Percentiles rank a stretch among this genome's conserved stretches.
Conservation (phyloP, 2,888 invertebrate genomes). For the Tribolium freemani region DNA sequence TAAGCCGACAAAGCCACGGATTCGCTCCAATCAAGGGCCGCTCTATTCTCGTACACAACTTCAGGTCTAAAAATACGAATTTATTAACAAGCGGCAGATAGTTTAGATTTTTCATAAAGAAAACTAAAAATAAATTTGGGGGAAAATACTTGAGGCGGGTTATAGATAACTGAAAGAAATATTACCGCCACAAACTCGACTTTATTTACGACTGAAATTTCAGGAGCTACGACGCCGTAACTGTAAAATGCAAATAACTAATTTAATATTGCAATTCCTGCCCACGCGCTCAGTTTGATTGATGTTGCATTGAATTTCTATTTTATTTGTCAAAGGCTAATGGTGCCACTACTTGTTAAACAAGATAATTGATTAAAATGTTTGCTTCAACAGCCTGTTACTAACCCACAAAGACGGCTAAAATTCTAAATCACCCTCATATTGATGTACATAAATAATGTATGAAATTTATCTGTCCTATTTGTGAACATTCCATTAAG, state of each 20-base stretch:
- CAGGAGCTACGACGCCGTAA: neutral
- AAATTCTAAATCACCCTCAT: neutral
- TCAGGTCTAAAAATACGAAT: conserved; percentile 22
- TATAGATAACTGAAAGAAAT: neutral
- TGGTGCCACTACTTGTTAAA: neutral
- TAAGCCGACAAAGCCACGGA: conserved; percentile 9
- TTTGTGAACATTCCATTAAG: conserved; percentile 27
- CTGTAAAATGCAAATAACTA: conserved; percentile 3
- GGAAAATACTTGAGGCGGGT: neutral
- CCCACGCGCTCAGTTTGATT: neutral
- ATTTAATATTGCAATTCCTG: neutral
- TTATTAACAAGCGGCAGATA: neutral
- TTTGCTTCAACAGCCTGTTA: too few relatives aligned
- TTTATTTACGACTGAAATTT: neutral
- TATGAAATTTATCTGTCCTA: conserved; percentile 20
- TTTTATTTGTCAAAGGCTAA: too few relatives aligned
- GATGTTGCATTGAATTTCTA: too few relatives aligned
- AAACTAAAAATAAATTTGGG: conserved; percentile 7
- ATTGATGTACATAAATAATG: conserved; percentile 18
- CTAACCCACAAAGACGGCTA: too few relatives aligned
- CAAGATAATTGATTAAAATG: neutral
- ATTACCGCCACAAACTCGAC: neutral
- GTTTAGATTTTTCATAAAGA: conserved; percentile 12
- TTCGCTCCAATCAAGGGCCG: neutral
- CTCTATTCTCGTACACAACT: conserved; percentile 15